Conservation (phyloP, 2,888 invertebrate genomes). For the Mesorhabditis sp. region DNA sequence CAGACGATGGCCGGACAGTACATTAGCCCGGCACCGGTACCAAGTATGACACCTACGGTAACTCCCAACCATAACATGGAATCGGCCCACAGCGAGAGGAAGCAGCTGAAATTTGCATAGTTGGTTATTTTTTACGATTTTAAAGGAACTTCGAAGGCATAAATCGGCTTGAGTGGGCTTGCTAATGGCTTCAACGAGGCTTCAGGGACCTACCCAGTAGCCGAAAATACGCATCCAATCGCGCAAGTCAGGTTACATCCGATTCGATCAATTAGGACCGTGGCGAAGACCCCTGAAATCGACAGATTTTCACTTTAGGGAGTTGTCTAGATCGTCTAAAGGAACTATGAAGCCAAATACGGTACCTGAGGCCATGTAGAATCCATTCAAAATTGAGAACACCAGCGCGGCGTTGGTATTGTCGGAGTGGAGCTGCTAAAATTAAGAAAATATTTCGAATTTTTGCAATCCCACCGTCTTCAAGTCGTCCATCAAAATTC, state of each 20-base stretch:
- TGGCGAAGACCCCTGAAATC: not conserved
- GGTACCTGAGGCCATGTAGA: not conserved
- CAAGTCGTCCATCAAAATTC: not conserved
- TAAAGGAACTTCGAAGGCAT: not conserved
- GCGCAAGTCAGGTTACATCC: not conserved
- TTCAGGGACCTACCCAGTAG: not conserved
- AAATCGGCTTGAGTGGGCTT: not conserved
- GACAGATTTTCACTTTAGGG: not conserved
- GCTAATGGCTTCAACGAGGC: not conserved
- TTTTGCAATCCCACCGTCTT: not conserved
- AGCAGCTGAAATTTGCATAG: not conserved
- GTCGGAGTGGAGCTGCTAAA: conserved; percentile 1
- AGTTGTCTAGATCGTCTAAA: not conserved
- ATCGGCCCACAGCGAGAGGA: not conserved
- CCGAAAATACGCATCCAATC: conserved; percentile 4
- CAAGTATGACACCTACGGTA: not conserved
- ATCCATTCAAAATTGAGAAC: not conserved
- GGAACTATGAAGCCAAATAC: not conserved
- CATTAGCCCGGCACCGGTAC: not conserved
- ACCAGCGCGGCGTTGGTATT: not conserved
- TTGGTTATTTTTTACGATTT: not conserved
- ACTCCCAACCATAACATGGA: not conserved
- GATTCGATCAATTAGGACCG: not conserved
- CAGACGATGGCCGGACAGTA: conserved; percentile 1
- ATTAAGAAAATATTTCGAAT: not conserved